Base-by-base conservation (phyloP, 2,797 vertebrate species). In the Molossus molossus region DNA sequence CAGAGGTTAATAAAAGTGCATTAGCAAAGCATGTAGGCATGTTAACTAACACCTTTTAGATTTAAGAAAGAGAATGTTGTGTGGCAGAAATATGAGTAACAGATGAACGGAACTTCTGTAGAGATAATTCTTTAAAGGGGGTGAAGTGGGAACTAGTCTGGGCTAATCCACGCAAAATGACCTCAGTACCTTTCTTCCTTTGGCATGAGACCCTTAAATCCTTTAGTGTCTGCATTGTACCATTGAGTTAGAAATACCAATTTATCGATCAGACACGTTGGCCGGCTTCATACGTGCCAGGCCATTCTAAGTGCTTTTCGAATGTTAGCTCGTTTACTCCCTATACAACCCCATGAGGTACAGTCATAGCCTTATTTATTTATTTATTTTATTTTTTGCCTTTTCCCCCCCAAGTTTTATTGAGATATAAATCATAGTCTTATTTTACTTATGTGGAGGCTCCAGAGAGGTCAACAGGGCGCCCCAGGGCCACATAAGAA, bases 41-140 rank as follows among this genome's bases (percentile, higher is more conserved):
- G 40, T 85, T 88, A 64, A 90, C 85, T 17, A 87, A 64, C 37
- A 55, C 45, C 40, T 64, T 67, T 72, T 76, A 90, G 50, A 77
- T 84, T 87, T 60, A 58, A 94, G 79, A 85, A 87, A 33, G 57
- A 69, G 29, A 80, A 64, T 18, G 15, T 3, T 33, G 5, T 29
- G 14, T 73, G 53, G 45, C 57, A 75, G 6, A 94, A 90, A 50
- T 60, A 23, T 12, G 48, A 48, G 11, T 75, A 65, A 83, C 20
- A 50, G 70, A 37, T 27, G 14, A 75, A 27, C 6, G 13, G 72
- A 17, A 6, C 58, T 77, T 76, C 27, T 1, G 9, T 64, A 60
- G n/a, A 33, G 58, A 25, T 25, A 11, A 64, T 84, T 64, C 60
- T 90, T 37, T 83, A 67, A 73, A 72, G 69, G 6, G 0, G 15